Base-by-base conservation (phyloP, 2,888 invertebrate genomes). In the Schizaphis graminum region DNA sequence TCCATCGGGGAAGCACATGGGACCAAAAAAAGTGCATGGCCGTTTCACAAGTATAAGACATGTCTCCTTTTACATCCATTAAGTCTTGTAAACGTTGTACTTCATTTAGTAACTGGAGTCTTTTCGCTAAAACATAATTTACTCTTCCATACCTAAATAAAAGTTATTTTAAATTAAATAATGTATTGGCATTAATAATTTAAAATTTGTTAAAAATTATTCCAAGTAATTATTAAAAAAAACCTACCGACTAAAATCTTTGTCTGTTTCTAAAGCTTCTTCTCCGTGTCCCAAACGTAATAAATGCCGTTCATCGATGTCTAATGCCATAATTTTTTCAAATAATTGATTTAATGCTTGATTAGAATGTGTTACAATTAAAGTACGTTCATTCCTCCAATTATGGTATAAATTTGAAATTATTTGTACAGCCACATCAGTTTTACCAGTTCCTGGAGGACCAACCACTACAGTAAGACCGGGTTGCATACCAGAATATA, bases 401-500 rank as follows among this genome's bases (percentile, higher is more conserved):
- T 99, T 99, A 96, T 99, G 99, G 96, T 99, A 99, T 94, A 99
- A 97, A 96, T 99, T 99, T 26, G 99, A 99, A 95, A 99, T 99
- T 95, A 99, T 99, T 96, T 99, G 99, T 0, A 99, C 99, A 1
- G 99, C 99, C 0, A 99, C 99, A 96, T 99, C 99, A 0, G 99
- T 99, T 97, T 99, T 99, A 95, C 99, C 99, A 95, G 97, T 97
- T 88, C 96, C 95, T 3, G 95, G 95, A 16, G 95, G 95, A 49
- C 95, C 95, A 26, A 95, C 0, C 0, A 99, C 98, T 53, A 99
- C 96, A 0, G 99, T 99, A 94, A 99, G 96, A 0, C 99, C 99
- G 0, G 99, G 99, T 96, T 99, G 99, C 99, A 99, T 99, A 44
- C 99, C 99, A 0, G 99, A 98, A 87, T 98, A 97, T 95, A 99